Evolutionary conservation across 2,797 vertebrate species (phyloP).

Genomic region (Dendrocincla tyrannina): DNA sequence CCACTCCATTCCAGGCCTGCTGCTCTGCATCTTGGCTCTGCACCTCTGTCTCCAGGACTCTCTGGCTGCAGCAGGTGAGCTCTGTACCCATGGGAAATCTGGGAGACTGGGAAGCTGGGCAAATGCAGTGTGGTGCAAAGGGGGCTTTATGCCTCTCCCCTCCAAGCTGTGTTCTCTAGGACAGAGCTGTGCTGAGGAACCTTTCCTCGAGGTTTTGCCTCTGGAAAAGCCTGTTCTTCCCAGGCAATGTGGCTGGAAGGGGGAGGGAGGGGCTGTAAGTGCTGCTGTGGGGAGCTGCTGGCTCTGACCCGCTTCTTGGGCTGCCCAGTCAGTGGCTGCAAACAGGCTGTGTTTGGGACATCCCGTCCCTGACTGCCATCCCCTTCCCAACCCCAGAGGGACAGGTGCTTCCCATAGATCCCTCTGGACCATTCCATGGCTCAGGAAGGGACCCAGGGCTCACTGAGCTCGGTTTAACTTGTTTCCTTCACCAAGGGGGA

Average conservation of each 20-base stretch:
- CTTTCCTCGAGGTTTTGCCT: not conserved
- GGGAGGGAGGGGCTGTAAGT: not conserved
- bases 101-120: accelerated
- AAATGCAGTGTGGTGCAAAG: not conserved
- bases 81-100: not conserved
- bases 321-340: not conserved
- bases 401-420: not conserved
- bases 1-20: constrained; percentile 4
- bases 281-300: not conserved
- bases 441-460: not conserved
- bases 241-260: not conserved
- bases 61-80: constrained; percentile 37
- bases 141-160: not conserved
- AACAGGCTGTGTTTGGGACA: not conserved
- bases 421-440: accelerated
- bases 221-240: not conserved
- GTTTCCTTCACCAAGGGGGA: not conserved
- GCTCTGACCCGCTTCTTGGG: not conserved
- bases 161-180: not conserved
- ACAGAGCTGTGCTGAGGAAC: not conserved
- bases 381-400: not conserved
- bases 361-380: not conserved
- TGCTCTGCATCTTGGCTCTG: constrained; percentile 29
- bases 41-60: not conserved
- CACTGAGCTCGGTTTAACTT: accelerated